Conservation (phyloP, 2,113 vertebrate species). For the Tachycineta bicolor region DNA sequence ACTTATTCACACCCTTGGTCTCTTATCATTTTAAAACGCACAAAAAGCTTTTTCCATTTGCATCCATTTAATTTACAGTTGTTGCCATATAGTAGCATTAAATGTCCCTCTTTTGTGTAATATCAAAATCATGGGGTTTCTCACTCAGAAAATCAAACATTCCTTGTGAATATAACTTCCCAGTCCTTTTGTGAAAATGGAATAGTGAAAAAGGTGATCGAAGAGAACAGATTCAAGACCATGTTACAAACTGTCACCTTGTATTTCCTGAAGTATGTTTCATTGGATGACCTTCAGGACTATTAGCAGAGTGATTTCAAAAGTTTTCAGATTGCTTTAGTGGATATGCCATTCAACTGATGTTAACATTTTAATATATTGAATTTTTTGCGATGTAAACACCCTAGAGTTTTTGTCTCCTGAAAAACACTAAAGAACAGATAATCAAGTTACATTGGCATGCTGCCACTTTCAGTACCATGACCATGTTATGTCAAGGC, state of each 20-base stretch:
- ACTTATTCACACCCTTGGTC: neutral
- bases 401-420: neutral
- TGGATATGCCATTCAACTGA: neutral
- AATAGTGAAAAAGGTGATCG: neutral
- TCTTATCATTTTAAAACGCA: neutral
- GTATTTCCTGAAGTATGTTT: neutral
- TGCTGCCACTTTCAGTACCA: neutral
- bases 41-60: neutral
- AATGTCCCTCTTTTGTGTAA: neutral
- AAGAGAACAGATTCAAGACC: neutral
- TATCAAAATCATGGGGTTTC: neutral
- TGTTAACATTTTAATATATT: neutral
- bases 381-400: neutral
- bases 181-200: neutral
- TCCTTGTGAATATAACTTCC: neutral
- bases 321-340: constrained; percentile 41
- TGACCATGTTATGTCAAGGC: neutral
- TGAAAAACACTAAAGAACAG: neutral
- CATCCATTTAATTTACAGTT: neutral
- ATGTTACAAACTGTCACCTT: neutral
- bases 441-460: neutral
- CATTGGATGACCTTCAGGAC: neutral
- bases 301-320: neutral
- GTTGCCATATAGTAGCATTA: neutral
- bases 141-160: neutral